A percentile compares a stretch with the other conserved stretches of the same genome.
phyloP scores from a whole-genome alignment of 2,113 vertebrate genomes.

The Anarrhichthys ocellatus region DNA sequence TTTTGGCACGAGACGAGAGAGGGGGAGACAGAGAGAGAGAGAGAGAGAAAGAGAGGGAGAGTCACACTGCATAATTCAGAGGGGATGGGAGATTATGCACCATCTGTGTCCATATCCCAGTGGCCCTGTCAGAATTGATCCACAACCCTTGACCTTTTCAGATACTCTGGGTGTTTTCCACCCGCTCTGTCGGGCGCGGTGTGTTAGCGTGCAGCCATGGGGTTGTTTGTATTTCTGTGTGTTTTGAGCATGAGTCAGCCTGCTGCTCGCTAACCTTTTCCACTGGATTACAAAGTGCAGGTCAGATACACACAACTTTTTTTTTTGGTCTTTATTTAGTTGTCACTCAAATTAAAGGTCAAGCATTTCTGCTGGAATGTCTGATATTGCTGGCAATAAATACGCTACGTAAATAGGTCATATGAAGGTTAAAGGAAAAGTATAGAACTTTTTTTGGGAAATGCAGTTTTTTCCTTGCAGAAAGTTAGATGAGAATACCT shows the following conservation, averaged over 20 bases:
- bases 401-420: slow-evolving; percentile 8
- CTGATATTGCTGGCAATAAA: slow-evolving; percentile 3
- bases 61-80: slow-evolving; percentile 73
- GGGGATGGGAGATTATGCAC: slow-evolving; percentile 70
- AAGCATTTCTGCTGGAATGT: slow-evolving; percentile 21
- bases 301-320: slow-evolving; percentile 41
- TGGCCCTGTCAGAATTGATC: slow-evolving; percentile 77
- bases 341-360: slow-evolving; percentile 68
- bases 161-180: slow-evolving; percentile 44
- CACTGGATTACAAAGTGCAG: slow-evolving; percentile 55
- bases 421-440: neutral
- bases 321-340: slow-evolving; percentile 49
- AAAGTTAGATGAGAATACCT: neutral
- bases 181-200: slow-evolving; percentile 23
- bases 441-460: neutral
- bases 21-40: neutral
- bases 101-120: slow-evolving; percentile 76
- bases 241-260: slow-evolving; percentile 65
- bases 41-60: slow-evolving; percentile 16
- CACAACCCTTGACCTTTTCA: slow-evolving; percentile 78
- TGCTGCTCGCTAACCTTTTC: slow-evolving; percentile 74
- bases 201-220: slow-evolving; percentile 52
- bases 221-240: slow-evolving; percentile 58
- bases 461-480: neutral
- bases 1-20: slow-evolving; percentile 43